Evolutionary conservation across 2,888 invertebrate genomes (phyloP).

Genomic region (Nomada fabriciana): DNA sequence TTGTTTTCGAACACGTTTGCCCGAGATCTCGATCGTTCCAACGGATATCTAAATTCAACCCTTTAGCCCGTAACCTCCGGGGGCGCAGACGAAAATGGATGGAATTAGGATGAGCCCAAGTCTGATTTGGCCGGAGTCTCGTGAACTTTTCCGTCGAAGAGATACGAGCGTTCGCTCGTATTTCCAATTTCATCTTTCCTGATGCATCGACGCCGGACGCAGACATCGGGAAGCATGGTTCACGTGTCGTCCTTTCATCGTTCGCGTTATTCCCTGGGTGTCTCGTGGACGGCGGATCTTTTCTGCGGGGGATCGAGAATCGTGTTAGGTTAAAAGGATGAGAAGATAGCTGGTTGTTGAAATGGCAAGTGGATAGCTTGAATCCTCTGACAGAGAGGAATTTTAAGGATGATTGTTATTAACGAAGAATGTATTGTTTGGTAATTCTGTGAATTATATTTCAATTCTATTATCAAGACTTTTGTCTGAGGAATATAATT

Average conservation of each 20-base stretch:
- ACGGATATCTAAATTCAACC: background rate
- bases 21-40: too few relatives aligned
- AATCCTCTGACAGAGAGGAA: too few relatives aligned
- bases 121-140: slow-evolving; percentile 28
- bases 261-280: slow-evolving; percentile 26
- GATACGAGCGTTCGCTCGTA: slow-evolving; percentile 47
- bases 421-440: too few relatives aligned
- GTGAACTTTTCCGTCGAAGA: slow-evolving; percentile 26
- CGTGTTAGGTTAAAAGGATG: slow-evolving; percentile 34
- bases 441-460: too few relatives aligned
- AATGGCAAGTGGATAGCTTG: too few relatives aligned
- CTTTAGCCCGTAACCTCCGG: background rate
- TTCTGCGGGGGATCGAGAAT: slow-evolving; percentile 19
- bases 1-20: background rate
- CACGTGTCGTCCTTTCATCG: slow-evolving; percentile 45
- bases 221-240: slow-evolving; percentile 21
- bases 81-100: slow-evolving; percentile 2
- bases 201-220: slow-evolving; percentile 41
- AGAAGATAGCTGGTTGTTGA: background rate
- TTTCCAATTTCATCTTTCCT: slow-evolving; percentile 57
- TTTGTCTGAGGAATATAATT: too few relatives aligned
- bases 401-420: too few relatives aligned
- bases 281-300: slow-evolving; percentile 34
- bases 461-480: too few relatives aligned
- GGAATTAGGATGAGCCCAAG: slow-evolving; percentile 46